A percentile compares a stretch with the other conserved stretches of the same genome.
These are phyloP conservation scores for Heliconius nattereri DNA, from an alignment of 1,140 invertebrate species.

Conservation along the genomic window DNA sequence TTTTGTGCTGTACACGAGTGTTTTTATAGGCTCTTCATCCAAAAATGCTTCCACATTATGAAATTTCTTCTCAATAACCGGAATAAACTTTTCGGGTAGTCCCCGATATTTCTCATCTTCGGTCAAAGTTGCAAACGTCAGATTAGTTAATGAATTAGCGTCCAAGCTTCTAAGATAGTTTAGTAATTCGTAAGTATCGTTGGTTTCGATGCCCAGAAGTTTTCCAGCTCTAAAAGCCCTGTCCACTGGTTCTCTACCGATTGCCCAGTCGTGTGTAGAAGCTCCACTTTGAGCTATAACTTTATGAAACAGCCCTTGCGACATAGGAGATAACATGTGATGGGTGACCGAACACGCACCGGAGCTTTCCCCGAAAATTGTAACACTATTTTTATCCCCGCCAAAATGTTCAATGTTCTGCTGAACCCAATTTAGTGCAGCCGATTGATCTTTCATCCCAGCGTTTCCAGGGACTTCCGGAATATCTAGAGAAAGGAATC, in stretches of 20 bases:
- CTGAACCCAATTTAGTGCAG: slow-evolving; percentile 63
- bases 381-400: slow-evolving; percentile 86
- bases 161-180: slow-evolving; percentile 69
- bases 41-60: slow-evolving; percentile 59
- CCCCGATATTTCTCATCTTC: slow-evolving; percentile 55
- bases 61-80: slow-evolving; percentile 71
- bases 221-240: slow-evolving; percentile 67
- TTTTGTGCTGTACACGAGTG: slow-evolving; percentile 50
- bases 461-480: slow-evolving; percentile 83
- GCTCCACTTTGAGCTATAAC: slow-evolving; percentile 83
- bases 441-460: slow-evolving; percentile 85
- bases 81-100: slow-evolving; percentile 64
- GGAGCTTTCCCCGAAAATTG: slow-evolving; percentile 87
- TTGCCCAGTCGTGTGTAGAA: slow-evolving; percentile 83
- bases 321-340: slow-evolving; percentile 85
- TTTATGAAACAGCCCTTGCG: slow-evolving; percentile 79
- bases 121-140: slow-evolving; percentile 55
- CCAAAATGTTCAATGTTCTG: slow-evolving; percentile 83
- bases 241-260: slow-evolving; percentile 84
- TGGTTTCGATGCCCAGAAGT: slow-evolving; percentile 67
- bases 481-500: slow-evolving; percentile 82
- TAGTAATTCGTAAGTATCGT: slow-evolving; percentile 65
- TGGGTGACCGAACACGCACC: slow-evolving; percentile 85
- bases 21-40: slow-evolving; percentile 51
- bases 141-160: slow-evolving; percentile 36